These are phyloP conservation scores for Pseudomyrmex pallidus DNA, from an alignment of 1,140 invertebrate genomes.

Conservation along the genomic window DNA sequence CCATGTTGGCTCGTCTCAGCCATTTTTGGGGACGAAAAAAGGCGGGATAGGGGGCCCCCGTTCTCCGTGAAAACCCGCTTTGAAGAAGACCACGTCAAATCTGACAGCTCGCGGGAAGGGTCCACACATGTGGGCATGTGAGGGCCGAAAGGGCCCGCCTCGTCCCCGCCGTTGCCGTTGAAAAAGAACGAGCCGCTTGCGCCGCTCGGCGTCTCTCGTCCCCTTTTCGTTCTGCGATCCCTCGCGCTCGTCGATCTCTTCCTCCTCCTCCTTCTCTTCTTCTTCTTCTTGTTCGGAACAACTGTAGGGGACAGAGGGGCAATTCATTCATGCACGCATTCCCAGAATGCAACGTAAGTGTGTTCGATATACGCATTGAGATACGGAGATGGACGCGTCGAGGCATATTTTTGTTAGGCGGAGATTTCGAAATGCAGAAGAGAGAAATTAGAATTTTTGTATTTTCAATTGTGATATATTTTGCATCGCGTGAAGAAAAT, in stretches of 20 bases:
- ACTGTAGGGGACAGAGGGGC: slow-evolving; percentile 73
- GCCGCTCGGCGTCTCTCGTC: neutral
- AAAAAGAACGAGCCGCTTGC: slow-evolving; percentile 71
- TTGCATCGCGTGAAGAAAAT: slow-evolving; percentile 36
- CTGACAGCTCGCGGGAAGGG: slow-evolving; percentile 75
- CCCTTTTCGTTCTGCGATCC: slow-evolving; percentile 21
- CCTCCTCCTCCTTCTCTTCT: slow-evolving; percentile 47
- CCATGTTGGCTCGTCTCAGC: slow-evolving; percentile 77
- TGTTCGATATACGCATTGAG: slow-evolving; percentile 54
- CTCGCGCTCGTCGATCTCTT: slow-evolving; percentile 23
- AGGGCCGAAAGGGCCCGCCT: slow-evolving; percentile 70
- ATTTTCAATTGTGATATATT: neutral
- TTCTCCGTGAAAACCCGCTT: slow-evolving; percentile 73
- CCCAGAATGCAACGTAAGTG: slow-evolving; percentile 74
- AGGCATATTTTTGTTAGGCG: no score
- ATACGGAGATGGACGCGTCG: neutral
- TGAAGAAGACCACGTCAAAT: slow-evolving; percentile 75
- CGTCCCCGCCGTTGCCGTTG: slow-evolving; percentile 57
- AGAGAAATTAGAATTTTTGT: neutral
- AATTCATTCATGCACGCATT: slow-evolving; percentile 83
- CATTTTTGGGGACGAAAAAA: slow-evolving; percentile 77
- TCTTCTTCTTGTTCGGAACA: slow-evolving; percentile 56
- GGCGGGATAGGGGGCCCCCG: slow-evolving; percentile 65
- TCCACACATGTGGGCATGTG: slow-evolving; percentile 66
- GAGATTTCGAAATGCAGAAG: neutral